Conservation (phyloP, 2,113 vertebrate species). For the Chloebia gouldiae region DNA sequence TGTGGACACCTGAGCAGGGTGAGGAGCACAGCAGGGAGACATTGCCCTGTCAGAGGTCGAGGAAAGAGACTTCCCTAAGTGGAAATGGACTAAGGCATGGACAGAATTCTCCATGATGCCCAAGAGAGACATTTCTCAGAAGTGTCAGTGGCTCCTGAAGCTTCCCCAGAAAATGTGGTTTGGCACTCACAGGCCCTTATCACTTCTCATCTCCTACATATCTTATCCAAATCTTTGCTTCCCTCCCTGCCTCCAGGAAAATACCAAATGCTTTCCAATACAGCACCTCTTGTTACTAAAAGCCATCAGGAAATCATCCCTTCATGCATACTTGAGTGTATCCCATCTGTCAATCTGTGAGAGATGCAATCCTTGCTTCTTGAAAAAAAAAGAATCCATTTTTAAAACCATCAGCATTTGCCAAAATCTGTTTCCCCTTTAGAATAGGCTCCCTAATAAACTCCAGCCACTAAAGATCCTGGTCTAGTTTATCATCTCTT, state of each 20-base stretch:
- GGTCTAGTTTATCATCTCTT: conserved; percentile 44
- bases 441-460: conserved; percentile 12
- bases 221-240: neutral
- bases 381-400: neutral
- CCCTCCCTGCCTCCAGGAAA: neutral
- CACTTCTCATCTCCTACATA: neutral
- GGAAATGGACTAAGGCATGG: fast-evolving
- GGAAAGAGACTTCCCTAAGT: neutral
- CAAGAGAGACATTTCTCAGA: neutral
- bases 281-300: neutral
- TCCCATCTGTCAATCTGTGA: neutral
- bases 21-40: fast-evolving
- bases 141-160: neutral
- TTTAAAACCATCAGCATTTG: neutral
- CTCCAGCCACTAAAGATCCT: neutral
- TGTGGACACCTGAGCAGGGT: neutral
- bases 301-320: neutral
- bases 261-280: neutral
- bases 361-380: neutral
- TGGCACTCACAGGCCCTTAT: neutral
- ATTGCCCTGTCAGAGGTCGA: neutral
- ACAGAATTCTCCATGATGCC: neutral
- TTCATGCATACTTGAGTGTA: neutral
- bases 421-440: conserved; percentile 3
- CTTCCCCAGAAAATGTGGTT: neutral